Base-by-base conservation (phyloP, 2,797 vertebrate genomes). In the Megaceryle alcyon region DNA sequence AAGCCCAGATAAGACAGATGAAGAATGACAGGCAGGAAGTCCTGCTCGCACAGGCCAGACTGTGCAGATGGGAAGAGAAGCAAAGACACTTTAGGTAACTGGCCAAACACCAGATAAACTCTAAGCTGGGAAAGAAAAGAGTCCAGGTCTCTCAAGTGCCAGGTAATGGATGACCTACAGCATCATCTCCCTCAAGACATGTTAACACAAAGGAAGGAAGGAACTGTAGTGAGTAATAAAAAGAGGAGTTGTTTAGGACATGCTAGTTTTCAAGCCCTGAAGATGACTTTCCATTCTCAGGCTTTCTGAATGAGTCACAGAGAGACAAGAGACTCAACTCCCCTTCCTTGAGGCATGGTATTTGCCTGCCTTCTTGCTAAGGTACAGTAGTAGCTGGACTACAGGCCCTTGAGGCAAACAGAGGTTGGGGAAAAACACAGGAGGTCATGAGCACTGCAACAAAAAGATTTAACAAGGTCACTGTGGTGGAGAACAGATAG, bases 1-100 rank as follows among this genome's bases (percentile, higher is more conserved):
- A 82, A 93, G 37, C 1, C 10, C 46, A 88, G 91, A 37, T 82
- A 94, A 91, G 64, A 51, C 9, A 29, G 64, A 92, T 54, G 54
- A 95, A 90, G 49, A 88, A 91, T 76, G 70, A 70, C n/a, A 70
- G 70, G 86, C 84, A 92, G 85, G 91, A 93, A 82, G 85, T 66
- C 23, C 77, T 9, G 10, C 23, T 18, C 35, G 72, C 49, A 73
- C 46, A 75, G 49, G 31, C 22, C 71, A 88, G 75, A 82, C 6
- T 31, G 44, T 57, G 63, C 70, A 60, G 37, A 84, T 33, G 29
- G 18, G 41, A 51, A 51, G 16, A 88, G 48, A 56, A 81, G 63
- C 51, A 82, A 75, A 78, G 77, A 92, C 25, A 70, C 70, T 60
- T 56, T 5, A 61, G 39, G 20, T 77, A 87, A 78, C n/a, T 29